phyloP scores from a whole-genome alignment of 1,140 invertebrate genomes.

The Formica selysi region DNA sequence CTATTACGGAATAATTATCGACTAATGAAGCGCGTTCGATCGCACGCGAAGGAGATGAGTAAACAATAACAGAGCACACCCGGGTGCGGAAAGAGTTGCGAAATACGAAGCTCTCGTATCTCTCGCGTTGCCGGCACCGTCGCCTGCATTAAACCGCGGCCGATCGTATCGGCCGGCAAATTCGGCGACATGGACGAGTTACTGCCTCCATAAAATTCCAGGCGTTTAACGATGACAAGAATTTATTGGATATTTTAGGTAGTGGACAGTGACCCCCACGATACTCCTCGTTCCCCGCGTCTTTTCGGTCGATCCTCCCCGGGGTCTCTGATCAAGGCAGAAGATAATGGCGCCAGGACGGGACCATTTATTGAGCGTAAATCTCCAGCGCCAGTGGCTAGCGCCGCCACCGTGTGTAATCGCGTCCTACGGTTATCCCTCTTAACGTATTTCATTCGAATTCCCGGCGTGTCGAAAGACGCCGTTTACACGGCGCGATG shows the following conservation, averaged over 20 bases:
- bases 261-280: conserved; percentile 72
- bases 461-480: conserved; percentile 70
- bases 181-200: conserved; percentile 76
- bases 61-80: neutral
- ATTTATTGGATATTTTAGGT: conserved; percentile 80
- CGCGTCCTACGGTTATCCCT: conserved; percentile 61
- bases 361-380: conserved; percentile 79
- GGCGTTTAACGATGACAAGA: conserved; percentile 79
- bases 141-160: conserved; percentile 44
- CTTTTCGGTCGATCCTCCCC: conserved; percentile 19
- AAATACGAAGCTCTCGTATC: conserved; percentile 3
- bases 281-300: neutral
- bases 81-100: neutral
- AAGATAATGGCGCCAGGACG: conserved; percentile 72
- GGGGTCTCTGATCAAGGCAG: conserved; percentile 61
- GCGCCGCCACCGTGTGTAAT: conserved; percentile 68
- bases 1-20: neutral
- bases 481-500: conserved; percentile 62
- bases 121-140: neutral
- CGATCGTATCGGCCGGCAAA: conserved; percentile 74
- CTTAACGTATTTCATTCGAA: conserved; percentile 72
- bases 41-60: neutral
- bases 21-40: neutral
- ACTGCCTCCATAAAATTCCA: conserved; percentile 76
- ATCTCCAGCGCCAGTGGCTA: conserved; percentile 66